These are phyloP conservation scores for Cydia strobilella DNA, from an alignment of 1,140 invertebrate species.

Conservation along the genomic window DNA sequence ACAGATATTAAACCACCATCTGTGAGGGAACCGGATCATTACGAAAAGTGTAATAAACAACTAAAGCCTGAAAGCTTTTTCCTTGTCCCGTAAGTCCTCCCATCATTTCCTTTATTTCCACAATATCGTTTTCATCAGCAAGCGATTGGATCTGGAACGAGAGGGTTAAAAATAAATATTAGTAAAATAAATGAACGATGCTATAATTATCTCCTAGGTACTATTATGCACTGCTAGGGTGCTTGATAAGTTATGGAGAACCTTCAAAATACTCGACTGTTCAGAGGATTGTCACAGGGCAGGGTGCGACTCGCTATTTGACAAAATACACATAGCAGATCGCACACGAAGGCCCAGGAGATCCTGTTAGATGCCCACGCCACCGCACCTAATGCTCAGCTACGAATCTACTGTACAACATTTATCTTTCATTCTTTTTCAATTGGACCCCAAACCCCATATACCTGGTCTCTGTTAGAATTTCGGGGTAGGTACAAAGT, in stretches of 20 bases:
- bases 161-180: not conserved
- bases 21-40: not conserved
- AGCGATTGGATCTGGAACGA: not conserved
- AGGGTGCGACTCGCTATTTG: too few relatives aligned
- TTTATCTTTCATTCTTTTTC: too few relatives aligned
- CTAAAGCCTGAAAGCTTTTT: not conserved
- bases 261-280: too few relatives aligned
- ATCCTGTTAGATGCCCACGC: too few relatives aligned
- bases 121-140: not conserved
- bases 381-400: too few relatives aligned
- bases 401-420: too few relatives aligned
- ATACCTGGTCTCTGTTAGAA: constrained; percentile 90
- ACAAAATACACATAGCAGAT: too few relatives aligned
- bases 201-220: too few relatives aligned
- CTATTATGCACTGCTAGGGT: too few relatives aligned
- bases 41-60: not conserved
- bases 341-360: too few relatives aligned
- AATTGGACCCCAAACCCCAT: not conserved
- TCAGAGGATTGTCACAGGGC: too few relatives aligned
- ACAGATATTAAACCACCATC: not conserved
- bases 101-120: constrained; percentile 4
- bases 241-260: too few relatives aligned
- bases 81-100: not conserved
- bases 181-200: not conserved
- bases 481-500: constrained; percentile 95